A percentile compares a stretch with the other conserved stretches of the same genome.
Evolutionary conservation across 2,888 invertebrate species (phyloP).

Genomic region (Dione vanillae): DNA sequence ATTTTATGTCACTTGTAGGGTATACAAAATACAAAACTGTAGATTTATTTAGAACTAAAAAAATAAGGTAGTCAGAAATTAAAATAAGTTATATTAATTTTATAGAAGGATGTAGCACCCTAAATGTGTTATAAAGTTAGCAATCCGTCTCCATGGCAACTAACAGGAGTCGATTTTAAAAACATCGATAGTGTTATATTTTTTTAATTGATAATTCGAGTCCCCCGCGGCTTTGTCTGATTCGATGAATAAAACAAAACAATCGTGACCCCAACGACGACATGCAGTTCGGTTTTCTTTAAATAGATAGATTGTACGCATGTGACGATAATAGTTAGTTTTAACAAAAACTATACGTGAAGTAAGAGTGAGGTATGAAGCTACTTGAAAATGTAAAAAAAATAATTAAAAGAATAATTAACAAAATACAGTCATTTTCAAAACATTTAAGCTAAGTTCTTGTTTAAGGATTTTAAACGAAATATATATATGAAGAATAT

Average conservation of each 20-base stretch:
- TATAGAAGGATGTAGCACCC: neutral
- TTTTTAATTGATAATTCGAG: neutral
- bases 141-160: conserved; percentile 9
- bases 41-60: no score
- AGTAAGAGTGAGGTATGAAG: no score
- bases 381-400: neutral
- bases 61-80: neutral
- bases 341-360: neutral
- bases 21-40: no score
- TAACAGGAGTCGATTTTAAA: neutral
- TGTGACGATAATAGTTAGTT: neutral
- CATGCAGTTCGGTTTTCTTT: neutral
- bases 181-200: neutral
- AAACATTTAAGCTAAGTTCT: neutral
- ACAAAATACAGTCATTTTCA: neutral
- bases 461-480: neutral
- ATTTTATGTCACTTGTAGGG: no score
- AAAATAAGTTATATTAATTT: neutral
- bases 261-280: neutral
- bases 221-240: neutral
- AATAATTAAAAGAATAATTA: neutral
- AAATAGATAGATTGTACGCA: neutral
- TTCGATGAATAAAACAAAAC: conserved; percentile 6
- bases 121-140: neutral
- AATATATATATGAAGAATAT: neutral